A percentile compares a stretch with the other conserved stretches of the same genome.
phyloP scores from a whole-genome alignment of 2,888 invertebrate genomes.

The Drosophila ustulata region DNA sequence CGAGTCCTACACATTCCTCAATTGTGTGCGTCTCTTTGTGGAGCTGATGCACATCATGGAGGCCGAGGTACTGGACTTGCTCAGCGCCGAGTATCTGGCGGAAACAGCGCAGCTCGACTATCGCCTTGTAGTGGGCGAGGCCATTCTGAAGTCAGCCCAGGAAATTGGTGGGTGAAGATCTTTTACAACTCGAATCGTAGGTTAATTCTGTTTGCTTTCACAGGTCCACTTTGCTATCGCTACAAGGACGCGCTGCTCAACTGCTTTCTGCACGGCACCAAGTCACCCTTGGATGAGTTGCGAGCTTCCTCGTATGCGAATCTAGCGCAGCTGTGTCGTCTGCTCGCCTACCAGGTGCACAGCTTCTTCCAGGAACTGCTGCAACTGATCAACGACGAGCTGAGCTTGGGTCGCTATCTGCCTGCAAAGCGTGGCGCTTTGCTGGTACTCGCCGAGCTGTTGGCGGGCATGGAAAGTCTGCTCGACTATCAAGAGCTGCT shows the following conservation, averaged over 20 bases:
- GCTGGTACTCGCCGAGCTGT: slow-evolving; percentile 82
- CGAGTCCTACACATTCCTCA: slow-evolving; percentile 84
- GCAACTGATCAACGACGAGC: slow-evolving; percentile 75
- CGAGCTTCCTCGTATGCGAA: slow-evolving; percentile 84
- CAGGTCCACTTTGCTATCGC: slow-evolving; percentile 82
- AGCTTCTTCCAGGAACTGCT: slow-evolving; percentile 83
- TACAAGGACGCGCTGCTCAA: slow-evolving; percentile 82
- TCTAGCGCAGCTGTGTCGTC: slow-evolving; percentile 81
- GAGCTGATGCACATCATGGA: slow-evolving; percentile 80
- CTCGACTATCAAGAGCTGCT: slow-evolving; percentile 83
- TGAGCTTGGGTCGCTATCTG: slow-evolving; percentile 80
- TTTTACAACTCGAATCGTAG: not conserved
- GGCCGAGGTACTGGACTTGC: slow-evolving; percentile 80
- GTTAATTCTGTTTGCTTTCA: not conserved
- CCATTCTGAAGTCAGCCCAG: slow-evolving; percentile 81
- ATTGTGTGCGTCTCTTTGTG: slow-evolving; percentile 83
- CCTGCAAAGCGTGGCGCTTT: slow-evolving; percentile 84
- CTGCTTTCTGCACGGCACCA: slow-evolving; percentile 82
- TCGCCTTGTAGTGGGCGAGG: slow-evolving; percentile 83
- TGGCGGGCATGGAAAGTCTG: slow-evolving; percentile 83
- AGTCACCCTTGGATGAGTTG: slow-evolving; percentile 80
- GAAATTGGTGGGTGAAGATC: slow-evolving; percentile 75
- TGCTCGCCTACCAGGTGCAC: slow-evolving; percentile 83
- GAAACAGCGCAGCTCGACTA: slow-evolving; percentile 78
- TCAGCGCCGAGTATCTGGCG: slow-evolving; percentile 83